These are phyloP conservation scores for Hippocampus abdominalis DNA, from an alignment of 2,113 vertebrate genomes.

Conservation along the genomic window DNA sequence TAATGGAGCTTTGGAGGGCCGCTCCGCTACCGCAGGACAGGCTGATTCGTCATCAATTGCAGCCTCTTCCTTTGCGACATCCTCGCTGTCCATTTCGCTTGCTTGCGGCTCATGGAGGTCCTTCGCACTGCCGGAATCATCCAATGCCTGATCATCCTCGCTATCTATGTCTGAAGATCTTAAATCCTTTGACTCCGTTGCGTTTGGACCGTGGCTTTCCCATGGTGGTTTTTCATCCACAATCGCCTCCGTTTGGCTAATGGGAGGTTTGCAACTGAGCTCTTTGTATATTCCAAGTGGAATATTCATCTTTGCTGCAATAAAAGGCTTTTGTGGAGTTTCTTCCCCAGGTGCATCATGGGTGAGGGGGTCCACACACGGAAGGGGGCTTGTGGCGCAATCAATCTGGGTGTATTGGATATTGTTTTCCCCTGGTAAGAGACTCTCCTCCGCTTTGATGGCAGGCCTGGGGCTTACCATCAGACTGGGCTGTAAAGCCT, in stretches of 20 bases:
- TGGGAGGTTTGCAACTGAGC: background rate
- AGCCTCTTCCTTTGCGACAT: background rate
- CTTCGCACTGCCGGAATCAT: background rate
- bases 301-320: background rate
- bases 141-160: slow-evolving; percentile 12
- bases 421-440: background rate
- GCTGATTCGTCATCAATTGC: background rate
- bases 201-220: slow-evolving; percentile 13
- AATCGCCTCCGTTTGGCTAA: slow-evolving; percentile 26
- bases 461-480: slow-evolving; percentile 49
- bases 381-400: background rate
- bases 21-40: background rate
- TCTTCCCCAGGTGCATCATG: background rate
- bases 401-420: background rate
- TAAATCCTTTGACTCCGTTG: slow-evolving; percentile 4
- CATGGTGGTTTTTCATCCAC: slow-evolving; percentile 52
- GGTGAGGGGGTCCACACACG: background rate
- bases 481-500: background rate
- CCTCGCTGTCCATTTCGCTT: background rate
- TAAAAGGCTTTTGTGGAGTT: background rate
- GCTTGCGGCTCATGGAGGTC: background rate
- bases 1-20: background rate
- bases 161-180: slow-evolving; percentile 29
- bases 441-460: slow-evolving; percentile 36
- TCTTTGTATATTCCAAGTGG: background rate